Conservation (phyloP, 1,140 invertebrate species). For the Drosophila saltans region DNA sequence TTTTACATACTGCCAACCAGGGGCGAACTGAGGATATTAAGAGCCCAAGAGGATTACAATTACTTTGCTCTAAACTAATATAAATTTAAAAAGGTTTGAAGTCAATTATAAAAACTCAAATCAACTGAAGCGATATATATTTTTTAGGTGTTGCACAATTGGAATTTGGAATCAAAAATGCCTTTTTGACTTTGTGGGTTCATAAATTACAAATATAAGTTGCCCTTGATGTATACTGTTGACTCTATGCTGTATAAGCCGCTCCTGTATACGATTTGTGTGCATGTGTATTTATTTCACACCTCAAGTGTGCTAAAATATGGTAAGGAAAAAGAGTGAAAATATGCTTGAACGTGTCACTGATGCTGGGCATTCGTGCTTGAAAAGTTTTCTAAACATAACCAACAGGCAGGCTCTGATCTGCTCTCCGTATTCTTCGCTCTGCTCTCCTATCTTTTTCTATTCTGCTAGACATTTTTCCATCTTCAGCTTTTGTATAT, state of each 20-base stretch:
- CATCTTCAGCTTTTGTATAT: constrained; percentile 7
- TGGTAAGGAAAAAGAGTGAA: constrained; percentile 66
- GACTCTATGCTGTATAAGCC: not conserved
- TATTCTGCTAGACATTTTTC: not conserved
- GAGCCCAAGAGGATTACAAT: not conserved
- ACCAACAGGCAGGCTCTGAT: constrained; percentile 52
- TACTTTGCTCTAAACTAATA: too few species aligned
- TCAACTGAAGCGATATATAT: too few species aligned
- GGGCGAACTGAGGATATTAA: not conserved
- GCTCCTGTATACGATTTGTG: constrained; percentile 1
- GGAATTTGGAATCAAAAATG: too few species aligned
- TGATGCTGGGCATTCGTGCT: constrained; percentile 71
- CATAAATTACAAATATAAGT: constrained; percentile 7
- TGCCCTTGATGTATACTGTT: constrained; percentile 4
- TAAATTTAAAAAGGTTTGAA: too few species aligned
- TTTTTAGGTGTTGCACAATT: too few species aligned
- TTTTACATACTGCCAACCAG: constrained; percentile 8
- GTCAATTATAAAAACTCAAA: too few species aligned
- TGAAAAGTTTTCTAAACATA: constrained; percentile 78
- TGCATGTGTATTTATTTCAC: constrained; percentile 66
- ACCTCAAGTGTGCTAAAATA: constrained; percentile 79
- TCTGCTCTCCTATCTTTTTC: constrained; percentile 9
- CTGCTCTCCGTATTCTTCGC: not conserved
- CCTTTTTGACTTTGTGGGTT: too few species aligned
- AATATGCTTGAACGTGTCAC: constrained; percentile 72